Conservation (phyloP, 2,113 vertebrate genomes). For the Glaucidium brasilianum region DNA sequence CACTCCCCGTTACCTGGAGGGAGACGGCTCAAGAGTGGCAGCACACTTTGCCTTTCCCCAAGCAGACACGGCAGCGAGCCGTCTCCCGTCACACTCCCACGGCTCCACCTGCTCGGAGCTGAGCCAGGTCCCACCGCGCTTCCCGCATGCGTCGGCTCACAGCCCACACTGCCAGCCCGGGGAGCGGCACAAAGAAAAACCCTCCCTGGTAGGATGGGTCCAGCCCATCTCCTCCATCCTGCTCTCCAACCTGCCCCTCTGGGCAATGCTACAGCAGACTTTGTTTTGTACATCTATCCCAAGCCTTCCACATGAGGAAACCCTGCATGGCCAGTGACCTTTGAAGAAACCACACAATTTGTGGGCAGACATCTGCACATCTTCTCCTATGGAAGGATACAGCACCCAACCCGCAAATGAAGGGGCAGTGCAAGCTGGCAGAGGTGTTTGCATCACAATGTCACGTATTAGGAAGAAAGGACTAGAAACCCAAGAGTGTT, state of each 20-base stretch:
- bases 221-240: background rate
- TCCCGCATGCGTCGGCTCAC: background rate
- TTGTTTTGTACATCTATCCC: background rate
- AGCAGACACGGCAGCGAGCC: background rate
- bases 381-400: background rate
- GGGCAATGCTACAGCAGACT: background rate
- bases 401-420: background rate
- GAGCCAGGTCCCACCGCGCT: background rate
- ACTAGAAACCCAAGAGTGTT: too few relatives aligned
- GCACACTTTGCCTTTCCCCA: background rate
- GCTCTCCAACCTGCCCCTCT: background rate
- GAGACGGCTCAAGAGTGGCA: background rate
- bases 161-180: background rate
- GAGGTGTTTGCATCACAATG: background rate
- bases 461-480: fast-evolving
- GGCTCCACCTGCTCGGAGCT: background rate
- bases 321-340: background rate
- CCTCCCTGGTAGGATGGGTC: background rate
- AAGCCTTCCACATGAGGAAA: background rate
- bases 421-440: background rate
- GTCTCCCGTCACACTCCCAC: background rate
- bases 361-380: background rate
- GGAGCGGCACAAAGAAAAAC: background rate
- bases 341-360: background rate
- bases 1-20: background rate